Conservation (phyloP, 2,797 vertebrate genomes). For the Neoniphon sammara region DNA sequence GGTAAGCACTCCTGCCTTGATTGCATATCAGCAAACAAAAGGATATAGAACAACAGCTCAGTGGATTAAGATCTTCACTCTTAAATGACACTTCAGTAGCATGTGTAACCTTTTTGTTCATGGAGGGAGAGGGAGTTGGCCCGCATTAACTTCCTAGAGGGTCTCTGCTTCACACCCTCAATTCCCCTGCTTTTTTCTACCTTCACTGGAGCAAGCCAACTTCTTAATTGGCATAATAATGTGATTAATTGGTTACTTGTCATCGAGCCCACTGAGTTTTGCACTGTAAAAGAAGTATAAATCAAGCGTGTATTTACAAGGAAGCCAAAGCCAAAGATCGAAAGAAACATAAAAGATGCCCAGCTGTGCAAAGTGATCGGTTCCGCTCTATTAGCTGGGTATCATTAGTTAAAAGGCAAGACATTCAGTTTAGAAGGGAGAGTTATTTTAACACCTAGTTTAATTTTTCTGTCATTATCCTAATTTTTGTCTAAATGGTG, state of each 20-base stretch:
- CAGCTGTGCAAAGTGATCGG: slow-evolving; percentile 80
- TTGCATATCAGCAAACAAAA: neutral
- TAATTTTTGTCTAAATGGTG: neutral
- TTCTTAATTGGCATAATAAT: slow-evolving; percentile 79
- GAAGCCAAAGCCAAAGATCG: slow-evolving; percentile 70
- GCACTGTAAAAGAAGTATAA: slow-evolving; percentile 76
- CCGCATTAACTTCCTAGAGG: slow-evolving; percentile 47
- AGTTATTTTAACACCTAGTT: slow-evolving; percentile 28
- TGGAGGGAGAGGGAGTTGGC: slow-evolving; percentile 29
- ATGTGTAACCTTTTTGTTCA: slow-evolving; percentile 21
- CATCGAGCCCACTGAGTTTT: slow-evolving; percentile 67
- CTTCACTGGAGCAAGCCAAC: slow-evolving; percentile 64
- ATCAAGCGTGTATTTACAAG: slow-evolving; percentile 78
- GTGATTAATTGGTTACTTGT: slow-evolving; percentile 82
- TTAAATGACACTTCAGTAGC: neutral
- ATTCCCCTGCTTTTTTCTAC: slow-evolving; percentile 35
- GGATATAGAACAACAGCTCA: neutral
- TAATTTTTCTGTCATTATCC: neutral
- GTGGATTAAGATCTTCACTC: neutral
- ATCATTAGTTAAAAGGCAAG: slow-evolving; percentile 55
- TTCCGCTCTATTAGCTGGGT: slow-evolving; percentile 70
- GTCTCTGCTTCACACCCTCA: slow-evolving; percentile 45
- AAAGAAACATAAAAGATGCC: slow-evolving; percentile 73
- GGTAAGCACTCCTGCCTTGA: neutral
- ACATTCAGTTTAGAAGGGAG: slow-evolving; percentile 32